Base-by-base conservation (phyloP, 2,113 vertebrate genomes). In the Plecturocebus donacophilus region DNA sequence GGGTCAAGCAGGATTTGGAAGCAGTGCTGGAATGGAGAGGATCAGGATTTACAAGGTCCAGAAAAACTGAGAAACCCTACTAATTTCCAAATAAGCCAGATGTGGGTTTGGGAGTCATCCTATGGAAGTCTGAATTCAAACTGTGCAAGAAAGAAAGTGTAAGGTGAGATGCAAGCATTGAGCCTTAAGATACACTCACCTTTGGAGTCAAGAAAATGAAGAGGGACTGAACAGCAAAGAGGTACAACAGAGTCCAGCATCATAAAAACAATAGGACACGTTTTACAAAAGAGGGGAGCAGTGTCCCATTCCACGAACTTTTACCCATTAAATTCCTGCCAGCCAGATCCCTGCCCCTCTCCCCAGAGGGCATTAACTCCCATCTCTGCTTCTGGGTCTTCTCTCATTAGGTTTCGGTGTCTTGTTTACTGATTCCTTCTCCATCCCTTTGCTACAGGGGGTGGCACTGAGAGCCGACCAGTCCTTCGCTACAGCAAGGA, bases 401-500 rank as follows among this genome's bases (percentile, higher is more conserved):
- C 19, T 80, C 40, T 76, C 25, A 0, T 14, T 42, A 85, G 49
- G 30, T 76, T 70, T 81, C 77, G 19, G 49, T n/a, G 76, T 68
- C 88, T 84, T 84, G 14, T 81, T 38, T 49, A 40, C 94, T 98
- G 79, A 98, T 52, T 76, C 12, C 0, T 77, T 73, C 83, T 96
- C 73, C 58, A 5, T 96, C 97, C 97, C 90, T 98, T 98, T 91
- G 97, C 77, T 42, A 0, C 98, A 99, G 99, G 99, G 86, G 99
- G 99, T 88, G 99, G 99, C 38, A 98, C 99, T 6, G 99, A 99
- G 49, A 98, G 98, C 96, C 98, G 98, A 45, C 98, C 99, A 0
- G 98, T 99, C 96, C 98, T 99, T 80, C 99, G 99, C 95, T 99
- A 99, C 99, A 99, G 99, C 98, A 99, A 99, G 98, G 99, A 99